Evolutionary conservation across 2,113 vertebrate species (phyloP), one percentile per base, ranked within the genome.

Genomic region (Boulengeromyrus knoepffleri): DNA sequence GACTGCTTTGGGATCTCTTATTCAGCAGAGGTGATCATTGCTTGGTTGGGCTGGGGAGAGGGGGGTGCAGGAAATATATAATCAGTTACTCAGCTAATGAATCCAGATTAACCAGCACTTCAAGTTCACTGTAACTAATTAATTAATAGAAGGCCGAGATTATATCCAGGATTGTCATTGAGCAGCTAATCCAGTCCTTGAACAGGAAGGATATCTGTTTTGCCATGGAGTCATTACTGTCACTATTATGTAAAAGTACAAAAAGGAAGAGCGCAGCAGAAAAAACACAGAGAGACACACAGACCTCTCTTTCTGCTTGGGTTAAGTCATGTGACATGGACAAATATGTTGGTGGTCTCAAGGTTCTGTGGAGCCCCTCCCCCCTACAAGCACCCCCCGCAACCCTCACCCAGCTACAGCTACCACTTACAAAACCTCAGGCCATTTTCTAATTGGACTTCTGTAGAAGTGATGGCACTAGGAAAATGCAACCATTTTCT

Each of bases 321-420:
- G 92, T 91, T 94, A 17, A 36, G 91, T 91, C 93, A 94, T 95
- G 94, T 95, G 94, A 94, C 19, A 36, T 84, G 39, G 91, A 88
- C 92, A 89, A 94, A 95, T 91, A 90, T 95, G 95, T 96, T 95
- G 95, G 95, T 96, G 95, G 95, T 96, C 95, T 92, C 86, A 84
- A 91, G 91, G 92, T 88, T 77, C 90, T 89, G 91, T 91, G 91
- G 90, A 87, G 21, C 83, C 90, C 5, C 90, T 87, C 27, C 89
- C 91, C 89, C 91, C 91, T 12, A 47, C 19, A 47, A 85, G 15
- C 47, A 49, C 47, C 31, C 13, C 91, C 90, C 91, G n/a, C 88
- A 87, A 89, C 21, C 46, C 31, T 85, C 86, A 47, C 86, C 58
- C 87, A 56, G 87, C 58, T 90, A 83, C 90, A 90, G 88, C 90